Conservation (phyloP, 2,113 vertebrate genomes). For the Rynchops niger region DNA sequence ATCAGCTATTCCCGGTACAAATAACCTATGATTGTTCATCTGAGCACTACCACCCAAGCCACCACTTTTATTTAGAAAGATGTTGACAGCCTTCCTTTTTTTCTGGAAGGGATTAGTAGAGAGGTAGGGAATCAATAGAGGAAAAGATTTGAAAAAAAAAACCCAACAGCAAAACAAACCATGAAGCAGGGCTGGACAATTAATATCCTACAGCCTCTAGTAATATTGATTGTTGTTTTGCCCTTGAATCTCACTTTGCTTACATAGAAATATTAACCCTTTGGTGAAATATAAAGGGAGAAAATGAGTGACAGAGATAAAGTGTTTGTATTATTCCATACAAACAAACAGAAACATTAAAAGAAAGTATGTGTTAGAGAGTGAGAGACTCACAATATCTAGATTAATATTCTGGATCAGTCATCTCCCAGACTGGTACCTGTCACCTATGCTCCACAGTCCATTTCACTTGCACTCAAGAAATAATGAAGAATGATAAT, state of each 20-base stretch:
- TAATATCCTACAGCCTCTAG: constrained; percentile 52
- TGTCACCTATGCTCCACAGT: not conserved
- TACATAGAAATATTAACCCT: constrained; percentile 27
- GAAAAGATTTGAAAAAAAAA: constrained; percentile 7
- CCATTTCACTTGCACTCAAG: not conserved
- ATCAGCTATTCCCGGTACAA: not conserved
- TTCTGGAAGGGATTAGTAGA: constrained; percentile 21
- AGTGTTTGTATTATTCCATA: not conserved
- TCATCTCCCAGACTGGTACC: not conserved
- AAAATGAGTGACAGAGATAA: not conserved
- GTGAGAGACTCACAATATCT: not conserved
- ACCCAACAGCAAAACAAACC: constrained; percentile 4
- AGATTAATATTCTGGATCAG: not conserved
- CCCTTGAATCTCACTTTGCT: constrained; percentile 23
- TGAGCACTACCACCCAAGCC: not conserved
- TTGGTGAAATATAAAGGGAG: not conserved
- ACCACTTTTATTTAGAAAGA: constrained; percentile 49
- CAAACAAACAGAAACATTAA: not conserved
- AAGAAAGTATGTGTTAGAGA: not conserved
- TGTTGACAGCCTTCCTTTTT: not conserved
- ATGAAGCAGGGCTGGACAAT: constrained; percentile 30
- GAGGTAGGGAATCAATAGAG: constrained; percentile 40
- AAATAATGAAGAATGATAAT: not conserved
- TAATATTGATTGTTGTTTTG: constrained; percentile 65
- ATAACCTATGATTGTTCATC: constrained; percentile 28